Evolutionary conservation across 2,113 vertebrate genomes (phyloP), one percentile per base, ranked within the genome.

Genomic region (Corythornis cristatus): DNA sequence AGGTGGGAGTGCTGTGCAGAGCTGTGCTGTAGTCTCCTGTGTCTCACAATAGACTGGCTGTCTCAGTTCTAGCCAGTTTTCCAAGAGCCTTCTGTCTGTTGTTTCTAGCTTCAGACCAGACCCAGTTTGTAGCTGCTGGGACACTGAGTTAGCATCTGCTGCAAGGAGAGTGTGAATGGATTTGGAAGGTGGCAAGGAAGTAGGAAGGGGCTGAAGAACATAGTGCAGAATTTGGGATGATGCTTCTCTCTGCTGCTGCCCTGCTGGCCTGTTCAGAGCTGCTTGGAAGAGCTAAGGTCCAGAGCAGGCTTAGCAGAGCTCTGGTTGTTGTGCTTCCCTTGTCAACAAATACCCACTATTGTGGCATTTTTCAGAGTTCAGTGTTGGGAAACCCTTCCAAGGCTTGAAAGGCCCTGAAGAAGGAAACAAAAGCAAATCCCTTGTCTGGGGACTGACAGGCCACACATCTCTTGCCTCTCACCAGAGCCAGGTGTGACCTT

Each of bases 391-490:
- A 74, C 9, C 15, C 29, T 84, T 66, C 7, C 35, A 23, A n/a
- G 51, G 19, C 29, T 31, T 73, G 9, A 65, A 68, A 48, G 25
- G 25, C 29, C 72, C 46, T 64, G 66, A 82, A 61, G 46, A 37
- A n/a, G 21, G 16, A 25, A 54, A 35, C 26, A 11, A 54, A 31
- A 9, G 10, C 9, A 14, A 17, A n/a, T 5, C 11, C 5, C 7
- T 62, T 66, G 15, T 25, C 6, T 46, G 12, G 14, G 42, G 10
- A 4, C 26, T 61, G 31, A 1, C 12, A 43, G 45, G 40, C 54
- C 28, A n/a, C 3, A 29, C 17, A 4, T 16, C 8, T 54, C 16
- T 83, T 3, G 0, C 11, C 31, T 40, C 0, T 21, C 33, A 31
- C 11, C 14, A 70, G 56, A 54, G 42, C 42, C 26, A 48, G 33